Percentiles rank a stretch among this genome's conserved stretches.
Conservation (phyloP, 2,888 invertebrate species). For the Scotopteryx bipunctaria region DNA sequence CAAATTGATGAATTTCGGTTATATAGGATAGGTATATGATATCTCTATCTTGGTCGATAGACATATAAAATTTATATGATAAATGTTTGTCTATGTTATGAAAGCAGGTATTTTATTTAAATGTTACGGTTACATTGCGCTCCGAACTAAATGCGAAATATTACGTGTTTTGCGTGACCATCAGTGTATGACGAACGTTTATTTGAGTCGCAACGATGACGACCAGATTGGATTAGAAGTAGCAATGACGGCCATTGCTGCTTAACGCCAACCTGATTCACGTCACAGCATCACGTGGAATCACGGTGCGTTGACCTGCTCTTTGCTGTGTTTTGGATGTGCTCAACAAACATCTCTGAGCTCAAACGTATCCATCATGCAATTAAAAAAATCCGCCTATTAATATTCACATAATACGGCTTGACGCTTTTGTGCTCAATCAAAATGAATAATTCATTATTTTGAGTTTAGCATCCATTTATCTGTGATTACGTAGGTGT, state of each 20-base stretch:
- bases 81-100: too few relatives aligned
- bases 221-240: constrained; percentile 58
- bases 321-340: constrained; percentile 76
- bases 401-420: constrained; percentile 51
- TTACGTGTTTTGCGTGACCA: constrained; percentile 35
- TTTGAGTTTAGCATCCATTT: constrained; percentile 51
- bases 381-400: constrained; percentile 50
- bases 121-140: constrained; percentile 35
- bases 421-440: constrained; percentile 39
- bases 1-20: constrained; percentile 65
- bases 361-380: constrained; percentile 53
- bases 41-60: background rate
- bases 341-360: constrained; percentile 50
- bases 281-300: constrained; percentile 75
- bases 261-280: constrained; percentile 45
- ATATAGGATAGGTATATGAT: too few relatives aligned
- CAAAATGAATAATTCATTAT: constrained; percentile 51
- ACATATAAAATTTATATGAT: too few relatives aligned
- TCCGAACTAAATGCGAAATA: constrained; percentile 29
- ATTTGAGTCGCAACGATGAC: constrained; percentile 39
- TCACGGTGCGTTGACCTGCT: constrained; percentile 70
- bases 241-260: constrained; percentile 55
- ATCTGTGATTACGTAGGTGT: constrained; percentile 48
- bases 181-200: constrained; percentile 48
- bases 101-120: too few relatives aligned